phyloP scores from a whole-genome alignment of 2,113 vertebrate species.

The Aptenodytes forsteri region DNA sequence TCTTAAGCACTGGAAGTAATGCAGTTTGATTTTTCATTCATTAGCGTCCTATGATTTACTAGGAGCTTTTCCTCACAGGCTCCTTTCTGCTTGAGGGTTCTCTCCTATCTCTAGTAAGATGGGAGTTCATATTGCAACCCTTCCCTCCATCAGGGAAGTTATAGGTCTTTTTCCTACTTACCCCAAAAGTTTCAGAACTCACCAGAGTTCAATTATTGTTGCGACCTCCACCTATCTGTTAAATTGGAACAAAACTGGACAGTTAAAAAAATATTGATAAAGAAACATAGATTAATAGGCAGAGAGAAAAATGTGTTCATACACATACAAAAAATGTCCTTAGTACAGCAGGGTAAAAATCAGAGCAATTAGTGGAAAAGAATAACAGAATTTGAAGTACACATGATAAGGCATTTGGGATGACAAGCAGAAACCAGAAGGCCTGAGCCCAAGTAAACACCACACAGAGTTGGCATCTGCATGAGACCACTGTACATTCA shows the following conservation, averaged over 20 bases:
- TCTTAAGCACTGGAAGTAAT: background rate
- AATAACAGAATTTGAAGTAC: background rate
- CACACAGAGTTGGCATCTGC: background rate
- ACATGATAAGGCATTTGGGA: background rate
- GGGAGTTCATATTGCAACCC: background rate
- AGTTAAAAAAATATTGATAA: background rate
- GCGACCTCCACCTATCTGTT: background rate
- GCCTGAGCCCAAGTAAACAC: background rate
- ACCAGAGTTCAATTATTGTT: background rate
- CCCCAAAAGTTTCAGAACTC: background rate
- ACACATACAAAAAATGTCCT: background rate
- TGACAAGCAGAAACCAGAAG: background rate
- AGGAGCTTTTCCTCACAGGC: background rate
- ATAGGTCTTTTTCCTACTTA: background rate
- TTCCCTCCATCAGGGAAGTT: background rate
- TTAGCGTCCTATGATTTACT: constrained; percentile 6
- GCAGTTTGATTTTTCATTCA: background rate
- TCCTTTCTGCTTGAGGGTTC: background rate
- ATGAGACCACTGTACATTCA: background rate
- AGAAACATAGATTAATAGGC: background rate
- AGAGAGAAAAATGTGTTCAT: background rate
- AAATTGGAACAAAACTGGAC: background rate
- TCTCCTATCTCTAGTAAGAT: background rate
- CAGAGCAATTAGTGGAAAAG: background rate
- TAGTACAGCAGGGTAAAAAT: background rate